Evolutionary conservation across 1,140 invertebrate species (phyloP).

Genomic region (Temnothorax nylanderi): DNA sequence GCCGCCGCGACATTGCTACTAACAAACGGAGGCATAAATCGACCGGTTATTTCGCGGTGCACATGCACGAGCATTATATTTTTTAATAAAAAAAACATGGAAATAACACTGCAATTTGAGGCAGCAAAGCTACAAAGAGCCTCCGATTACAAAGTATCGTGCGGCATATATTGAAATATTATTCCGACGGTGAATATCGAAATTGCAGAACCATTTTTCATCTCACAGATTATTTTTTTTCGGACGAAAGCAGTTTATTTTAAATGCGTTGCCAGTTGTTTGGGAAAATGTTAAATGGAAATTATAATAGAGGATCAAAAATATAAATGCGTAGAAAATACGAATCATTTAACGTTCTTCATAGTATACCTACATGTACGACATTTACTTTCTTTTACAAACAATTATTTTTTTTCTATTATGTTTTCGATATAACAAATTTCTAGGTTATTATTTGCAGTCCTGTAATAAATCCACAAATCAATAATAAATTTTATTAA

Average conservation of each 20-base stretch:
- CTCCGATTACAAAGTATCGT: slow-evolving; percentile 29
- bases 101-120: slow-evolving; percentile 31
- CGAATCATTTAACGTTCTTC: not conserved
- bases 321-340: not conserved
- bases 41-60: not conserved
- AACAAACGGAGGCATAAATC: slow-evolving; percentile 32
- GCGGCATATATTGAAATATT: slow-evolving; percentile 40
- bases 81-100: slow-evolving; percentile 15
- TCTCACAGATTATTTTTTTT: slow-evolving; percentile 26
- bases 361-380: not conserved
- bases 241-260: slow-evolving; percentile 9
- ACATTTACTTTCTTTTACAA: not conserved
- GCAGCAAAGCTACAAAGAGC: slow-evolving; percentile 15
- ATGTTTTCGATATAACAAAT: not conserved
- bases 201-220: slow-evolving; percentile 43
- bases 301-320: slow-evolving; percentile 17
- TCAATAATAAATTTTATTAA: not conserved
- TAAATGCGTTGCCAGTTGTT: not conserved
- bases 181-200: slow-evolving; percentile 6
- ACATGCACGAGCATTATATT: not conserved
- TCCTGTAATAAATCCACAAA: not conserved
- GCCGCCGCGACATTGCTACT: not conserved
- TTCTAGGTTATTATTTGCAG: not conserved
- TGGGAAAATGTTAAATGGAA: not conserved
- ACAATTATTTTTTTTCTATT: not conserved